Percentiles rank a stretch among this genome's conserved stretches.
Evolutionary conservation across 2,888 invertebrate genomes (phyloP).

Genomic region (Clistopyga incitator): DNA sequence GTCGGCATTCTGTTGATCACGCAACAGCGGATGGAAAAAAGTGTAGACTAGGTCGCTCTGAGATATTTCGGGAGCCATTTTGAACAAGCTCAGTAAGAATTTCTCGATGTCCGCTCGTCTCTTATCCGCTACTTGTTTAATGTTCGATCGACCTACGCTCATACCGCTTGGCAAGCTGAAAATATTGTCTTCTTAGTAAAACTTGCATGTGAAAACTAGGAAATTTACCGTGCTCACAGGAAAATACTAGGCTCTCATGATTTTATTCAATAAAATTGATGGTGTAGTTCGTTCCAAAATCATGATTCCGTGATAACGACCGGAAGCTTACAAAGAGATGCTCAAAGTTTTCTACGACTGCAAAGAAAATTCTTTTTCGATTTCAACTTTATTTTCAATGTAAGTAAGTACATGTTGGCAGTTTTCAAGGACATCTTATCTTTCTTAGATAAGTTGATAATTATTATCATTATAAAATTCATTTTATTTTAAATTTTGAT

Average conservation of each 20-base stretch:
- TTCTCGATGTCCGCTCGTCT: conserved; percentile 95
- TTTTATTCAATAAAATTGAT: too few species aligned
- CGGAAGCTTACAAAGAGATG: too few species aligned
- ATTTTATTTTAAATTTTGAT: too few species aligned
- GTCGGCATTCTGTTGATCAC: conserved; percentile 96
- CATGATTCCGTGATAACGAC: too few species aligned
- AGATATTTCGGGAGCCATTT: conserved; percentile 96
- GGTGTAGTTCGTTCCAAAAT: too few species aligned
- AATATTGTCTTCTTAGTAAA: not conserved
- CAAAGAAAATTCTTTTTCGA: too few species aligned
- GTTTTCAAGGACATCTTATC: too few species aligned
- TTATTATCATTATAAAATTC: too few species aligned
- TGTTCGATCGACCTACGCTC: conserved; percentile 96
- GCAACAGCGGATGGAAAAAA: conserved; percentile 97
- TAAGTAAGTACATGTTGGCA: too few species aligned
- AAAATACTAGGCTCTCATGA: too few species aligned
- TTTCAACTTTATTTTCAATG: not conserved
- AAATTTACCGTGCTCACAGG: not conserved
- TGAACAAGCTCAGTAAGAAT: conserved; percentile 94
- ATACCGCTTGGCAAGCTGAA: conserved; percentile 89
- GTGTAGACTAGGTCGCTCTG: conserved; percentile 99
- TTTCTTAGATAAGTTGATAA: too few species aligned
- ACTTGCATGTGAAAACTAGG: conserved; percentile 34
- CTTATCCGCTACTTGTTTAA: conserved; percentile 97
- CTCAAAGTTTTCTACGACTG: too few species aligned